Evolutionary conservation across 1,140 invertebrate genomes (phyloP).

Genomic region (Coenobita brevimanus): DNA sequence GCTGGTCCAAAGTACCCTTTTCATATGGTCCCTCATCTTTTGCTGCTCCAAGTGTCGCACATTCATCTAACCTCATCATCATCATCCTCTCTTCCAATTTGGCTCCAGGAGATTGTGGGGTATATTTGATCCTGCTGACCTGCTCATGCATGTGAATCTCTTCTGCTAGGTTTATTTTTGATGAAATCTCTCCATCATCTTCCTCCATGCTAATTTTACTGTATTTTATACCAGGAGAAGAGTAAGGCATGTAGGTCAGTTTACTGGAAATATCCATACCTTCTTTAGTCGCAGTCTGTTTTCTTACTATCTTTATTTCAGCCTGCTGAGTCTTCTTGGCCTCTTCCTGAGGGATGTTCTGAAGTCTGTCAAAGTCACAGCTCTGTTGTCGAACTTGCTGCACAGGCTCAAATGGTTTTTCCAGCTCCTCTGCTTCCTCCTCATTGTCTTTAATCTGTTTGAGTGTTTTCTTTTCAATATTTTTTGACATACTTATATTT

Average conservation of each 20-base stretch:
- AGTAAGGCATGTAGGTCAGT: not conserved
- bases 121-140: too few species aligned
- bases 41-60: too few species aligned
- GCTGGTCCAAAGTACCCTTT: too few species aligned
- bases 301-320: not conserved
- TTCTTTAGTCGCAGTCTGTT: not conserved
- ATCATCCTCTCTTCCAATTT: too few species aligned
- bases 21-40: too few species aligned
- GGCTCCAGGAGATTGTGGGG: too few species aligned
- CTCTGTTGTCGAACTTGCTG: constrained; percentile 4
- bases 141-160: too few species aligned
- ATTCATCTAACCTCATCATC: too few species aligned
- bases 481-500: too few species aligned
- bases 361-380: constrained; percentile 7
- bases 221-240: constrained; percentile 17
- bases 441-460: not conserved
- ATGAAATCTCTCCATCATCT: not conserved
- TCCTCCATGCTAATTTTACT: not conserved
- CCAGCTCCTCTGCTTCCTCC: not conserved
- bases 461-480: too few species aligned
- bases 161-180: not conserved
- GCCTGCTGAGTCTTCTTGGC: not conserved
- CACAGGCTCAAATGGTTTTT: constrained; percentile 2
- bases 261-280: not conserved
- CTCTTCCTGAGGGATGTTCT: not conserved